Evolutionary conservation across 1,140 invertebrate genomes (phyloP).

Genomic region (Lerema accius): DNA sequence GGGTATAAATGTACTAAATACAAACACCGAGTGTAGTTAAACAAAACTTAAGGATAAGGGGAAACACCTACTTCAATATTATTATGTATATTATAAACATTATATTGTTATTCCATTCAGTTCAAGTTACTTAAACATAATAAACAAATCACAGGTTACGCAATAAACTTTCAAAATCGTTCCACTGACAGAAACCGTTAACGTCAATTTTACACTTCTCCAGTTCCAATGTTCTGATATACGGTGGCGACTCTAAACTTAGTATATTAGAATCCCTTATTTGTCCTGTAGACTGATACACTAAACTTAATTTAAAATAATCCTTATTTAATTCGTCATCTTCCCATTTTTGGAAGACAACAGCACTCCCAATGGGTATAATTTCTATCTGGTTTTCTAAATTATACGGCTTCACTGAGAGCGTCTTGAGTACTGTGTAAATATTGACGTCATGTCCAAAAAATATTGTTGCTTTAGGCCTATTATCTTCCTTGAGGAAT

Average conservation of each 20-base stretch:
- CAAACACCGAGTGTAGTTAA: too few species aligned
- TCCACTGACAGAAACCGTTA: constrained; percentile 61
- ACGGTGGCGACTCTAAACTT: constrained; percentile 50
- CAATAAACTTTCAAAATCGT: constrained; percentile 57
- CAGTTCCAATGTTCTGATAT: constrained; percentile 49
- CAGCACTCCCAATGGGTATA: constrained; percentile 64
- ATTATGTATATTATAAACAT: too few species aligned
- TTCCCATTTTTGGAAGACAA: constrained; percentile 70
- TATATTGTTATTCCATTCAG: too few species aligned
- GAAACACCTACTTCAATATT: too few species aligned
- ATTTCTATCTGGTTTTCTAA: constrained; percentile 52
- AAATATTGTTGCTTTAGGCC: constrained; percentile 42
- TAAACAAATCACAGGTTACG: constrained; percentile 11
- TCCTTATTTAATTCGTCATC: constrained; percentile 36
- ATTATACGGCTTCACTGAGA: constrained; percentile 48
- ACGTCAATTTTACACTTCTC: constrained; percentile 51
- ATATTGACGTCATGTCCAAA: constrained; percentile 57
- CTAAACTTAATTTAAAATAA: constrained; percentile 62
- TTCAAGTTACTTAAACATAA: too few species aligned
- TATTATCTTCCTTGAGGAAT: constrained; percentile 40
- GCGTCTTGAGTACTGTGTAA: constrained; percentile 48
- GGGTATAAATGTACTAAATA: too few species aligned
- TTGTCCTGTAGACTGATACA: constrained; percentile 62
- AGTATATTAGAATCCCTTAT: constrained; percentile 48
- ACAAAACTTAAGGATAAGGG: too few species aligned